Conservation (phyloP, 2,113 vertebrate genomes). For the Heptranchias perlo region DNA sequence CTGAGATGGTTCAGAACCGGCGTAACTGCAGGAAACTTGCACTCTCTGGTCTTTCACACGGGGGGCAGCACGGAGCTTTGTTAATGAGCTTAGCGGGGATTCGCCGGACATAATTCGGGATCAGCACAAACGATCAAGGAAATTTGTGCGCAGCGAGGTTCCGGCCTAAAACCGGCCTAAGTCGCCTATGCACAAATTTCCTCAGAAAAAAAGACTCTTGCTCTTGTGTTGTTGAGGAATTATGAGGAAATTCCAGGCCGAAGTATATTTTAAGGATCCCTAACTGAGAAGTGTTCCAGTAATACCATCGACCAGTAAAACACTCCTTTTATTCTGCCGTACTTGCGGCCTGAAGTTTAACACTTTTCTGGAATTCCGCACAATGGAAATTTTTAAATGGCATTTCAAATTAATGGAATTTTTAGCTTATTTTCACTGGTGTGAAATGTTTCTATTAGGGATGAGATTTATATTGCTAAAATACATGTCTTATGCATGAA, state of each 20-base stretch:
- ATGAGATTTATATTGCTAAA: neutral
- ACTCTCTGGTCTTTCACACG: neutral
- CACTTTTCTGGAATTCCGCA: neutral
- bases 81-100: neutral
- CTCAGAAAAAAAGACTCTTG: neutral
- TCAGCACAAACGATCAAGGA: neutral
- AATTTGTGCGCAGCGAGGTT: neutral
- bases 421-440: slow-evolving; percentile 2
- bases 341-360: neutral
- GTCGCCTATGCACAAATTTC: neutral
- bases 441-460: slow-evolving; percentile 26
- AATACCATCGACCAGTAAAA: neutral
- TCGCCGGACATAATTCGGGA: neutral
- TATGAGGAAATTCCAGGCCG: neutral
- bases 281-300: neutral
- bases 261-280: neutral
- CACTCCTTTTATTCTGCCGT: neutral
- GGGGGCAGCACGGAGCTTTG: neutral
- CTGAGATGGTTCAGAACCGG: neutral
- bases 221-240: neutral
- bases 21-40: neutral
- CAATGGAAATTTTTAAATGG: neutral
- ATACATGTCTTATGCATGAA: slow-evolving; percentile 20
- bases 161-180: neutral
- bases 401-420: slow-evolving; percentile 12